Evolutionary conservation across 2,888 invertebrate genomes (phyloP), one percentile per base, ranked within the genome.

Genomic region (Ennomos erosarius): DNA sequence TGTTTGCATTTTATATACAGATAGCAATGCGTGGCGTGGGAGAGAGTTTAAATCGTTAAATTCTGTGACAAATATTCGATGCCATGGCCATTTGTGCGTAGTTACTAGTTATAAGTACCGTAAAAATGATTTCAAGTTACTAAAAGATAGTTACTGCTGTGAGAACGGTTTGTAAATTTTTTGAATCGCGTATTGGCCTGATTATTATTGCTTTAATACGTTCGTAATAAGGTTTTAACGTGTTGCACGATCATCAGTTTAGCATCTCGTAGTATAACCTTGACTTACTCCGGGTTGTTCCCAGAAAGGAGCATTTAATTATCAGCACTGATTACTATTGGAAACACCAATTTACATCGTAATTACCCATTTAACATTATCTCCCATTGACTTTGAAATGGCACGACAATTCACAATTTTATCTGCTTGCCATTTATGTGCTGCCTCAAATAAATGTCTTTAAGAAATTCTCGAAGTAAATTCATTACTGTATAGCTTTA

Each of bases 251-350:
- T 78, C 74, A 85, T 78, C 74, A 68, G 71, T 70, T 82, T 77
- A 74, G 70, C 82, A 82, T 85, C 79, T 79, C 8, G 46, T 48
- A 34, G 75, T 79, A 70, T 40, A 59, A 53, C 88, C 88, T 88
- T 88, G 87, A 82, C 87, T 87, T 78, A 87, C 82, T 87, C 73
- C 73, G 74, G 81, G 79, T 75, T 79, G 76, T 85, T 82, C 81
- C 78, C 78, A 80, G 75, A 75, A 76, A 78, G 69, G 68, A 73
- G 63, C 70, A 70, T 71, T 73, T 77, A 82, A 82, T 82, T 79
- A 76, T 63, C 69, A 58, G 52, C 64, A 68, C 72, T 75, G 72
- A 76, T 79, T 74, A 76, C 68, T 57, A 71, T 79, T 75, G 73
- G 67, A 73, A 70, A 73, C 57, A 59, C 50, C 55, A 63, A 77